phyloP scores from a whole-genome alignment of 2,113 vertebrate genomes.

The Tamias sibiricus region DNA sequence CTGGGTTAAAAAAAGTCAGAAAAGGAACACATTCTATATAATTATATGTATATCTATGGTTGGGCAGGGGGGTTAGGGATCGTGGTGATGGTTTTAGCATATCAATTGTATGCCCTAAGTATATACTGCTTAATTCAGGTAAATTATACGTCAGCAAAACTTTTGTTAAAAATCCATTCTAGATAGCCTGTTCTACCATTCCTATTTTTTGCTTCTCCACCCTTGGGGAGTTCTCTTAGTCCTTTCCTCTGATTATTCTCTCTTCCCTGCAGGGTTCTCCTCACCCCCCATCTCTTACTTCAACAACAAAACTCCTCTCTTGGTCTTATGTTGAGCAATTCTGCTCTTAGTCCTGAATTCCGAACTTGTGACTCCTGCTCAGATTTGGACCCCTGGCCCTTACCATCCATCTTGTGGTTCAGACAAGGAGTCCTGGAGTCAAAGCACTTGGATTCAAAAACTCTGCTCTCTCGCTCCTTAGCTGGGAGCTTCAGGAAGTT shows the following conservation, averaged over 20 bases:
- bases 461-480: background rate
- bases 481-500: background rate
- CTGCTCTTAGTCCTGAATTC: background rate
- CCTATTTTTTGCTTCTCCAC: background rate
- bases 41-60: background rate
- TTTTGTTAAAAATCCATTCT: background rate
- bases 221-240: background rate
- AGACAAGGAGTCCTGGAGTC: background rate
- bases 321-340: background rate
- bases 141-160: background rate
- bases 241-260: background rate
- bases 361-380: background rate
- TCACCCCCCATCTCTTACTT: background rate
- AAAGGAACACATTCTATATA: background rate
- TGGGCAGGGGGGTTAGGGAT: background rate
- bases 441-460: background rate
- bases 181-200: background rate
- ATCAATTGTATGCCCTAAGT: background rate
- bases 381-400: background rate
- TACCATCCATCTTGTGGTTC: background rate
- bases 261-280: no score
- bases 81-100: background rate
- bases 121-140: background rate
- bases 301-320: background rate
- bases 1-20: background rate